These are phyloP conservation scores for Pantherophis vulpinus DNA, from an alignment of 2,797 vertebrate genomes.

Conservation along the genomic window DNA sequence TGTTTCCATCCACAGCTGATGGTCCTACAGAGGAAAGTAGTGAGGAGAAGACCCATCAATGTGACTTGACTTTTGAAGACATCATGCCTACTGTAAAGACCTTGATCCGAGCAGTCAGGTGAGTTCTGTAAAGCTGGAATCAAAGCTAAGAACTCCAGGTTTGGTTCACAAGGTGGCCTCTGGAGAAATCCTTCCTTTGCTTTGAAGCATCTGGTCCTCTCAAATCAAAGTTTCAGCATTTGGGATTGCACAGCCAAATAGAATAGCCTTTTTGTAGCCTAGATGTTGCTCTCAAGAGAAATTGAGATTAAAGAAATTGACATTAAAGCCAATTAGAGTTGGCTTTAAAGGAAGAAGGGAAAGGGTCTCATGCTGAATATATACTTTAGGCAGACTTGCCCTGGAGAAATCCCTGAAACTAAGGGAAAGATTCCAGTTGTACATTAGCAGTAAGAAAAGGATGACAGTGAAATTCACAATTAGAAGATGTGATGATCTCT, in stretches of 20 bases:
- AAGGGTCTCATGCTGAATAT: not conserved
- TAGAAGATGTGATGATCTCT: not conserved
- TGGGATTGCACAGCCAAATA: not conserved
- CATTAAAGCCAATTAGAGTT: not conserved
- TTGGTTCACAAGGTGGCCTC: not conserved
- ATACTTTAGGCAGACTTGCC: not conserved
- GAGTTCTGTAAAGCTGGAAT: slow-evolving; percentile 37
- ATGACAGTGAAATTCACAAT: not conserved
- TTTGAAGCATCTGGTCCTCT: not conserved
- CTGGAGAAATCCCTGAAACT: not conserved
- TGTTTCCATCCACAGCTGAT: slow-evolving; percentile 70
- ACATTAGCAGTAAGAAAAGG: not conserved
- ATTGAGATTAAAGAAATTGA: not conserved
- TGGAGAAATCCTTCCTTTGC: too few relatives aligned
- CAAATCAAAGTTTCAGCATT: not conserved
- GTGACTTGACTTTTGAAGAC: slow-evolving; percentile 92
- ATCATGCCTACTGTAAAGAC: slow-evolving; percentile 94
- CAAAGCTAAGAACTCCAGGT: too few relatives aligned
- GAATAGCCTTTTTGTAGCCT: not conserved
- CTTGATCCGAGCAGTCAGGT: slow-evolving; percentile 92
- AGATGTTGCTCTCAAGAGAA: not conserved
- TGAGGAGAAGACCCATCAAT: slow-evolving; percentile 88
- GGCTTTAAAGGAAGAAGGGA: not conserved
- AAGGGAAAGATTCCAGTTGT: not conserved
- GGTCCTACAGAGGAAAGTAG: slow-evolving; percentile 81